Conservation (phyloP, 2,113 vertebrate genomes). For the Eleginops maclovinus region DNA sequence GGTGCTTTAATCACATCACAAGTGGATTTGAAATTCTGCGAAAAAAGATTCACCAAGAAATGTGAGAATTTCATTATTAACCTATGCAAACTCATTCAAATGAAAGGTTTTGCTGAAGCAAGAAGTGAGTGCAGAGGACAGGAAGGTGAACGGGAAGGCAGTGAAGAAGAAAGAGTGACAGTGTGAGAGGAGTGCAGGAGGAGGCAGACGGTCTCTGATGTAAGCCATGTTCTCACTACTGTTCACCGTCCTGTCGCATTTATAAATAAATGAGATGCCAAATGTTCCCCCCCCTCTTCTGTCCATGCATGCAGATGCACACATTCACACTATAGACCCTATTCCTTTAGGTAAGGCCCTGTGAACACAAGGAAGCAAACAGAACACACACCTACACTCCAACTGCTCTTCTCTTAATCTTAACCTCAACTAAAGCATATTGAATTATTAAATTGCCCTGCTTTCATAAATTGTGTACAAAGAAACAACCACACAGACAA, state of each 20-base stretch:
- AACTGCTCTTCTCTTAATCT: constrained; percentile 5
- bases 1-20: background rate
- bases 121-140: constrained; percentile 23
- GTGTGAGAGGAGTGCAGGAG: constrained; percentile 60
- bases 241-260: constrained; percentile 75
- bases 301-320: constrained; percentile 37
- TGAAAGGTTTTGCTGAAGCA: background rate
- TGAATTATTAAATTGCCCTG: constrained; percentile 8
- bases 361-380: background rate
- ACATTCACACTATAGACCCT: constrained; percentile 15
- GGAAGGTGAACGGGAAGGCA: constrained; percentile 15
- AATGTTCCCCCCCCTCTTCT: constrained; percentile 72
- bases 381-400: constrained; percentile 9
- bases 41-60: background rate
- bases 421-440: background rate
- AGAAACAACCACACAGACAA: constrained; percentile 18
- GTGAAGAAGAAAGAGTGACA: constrained; percentile 59
- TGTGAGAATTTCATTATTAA: background rate
- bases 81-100: background rate
- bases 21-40: background rate
- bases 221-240: constrained; percentile 71
- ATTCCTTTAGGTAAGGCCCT: background rate
- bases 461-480: constrained; percentile 19
- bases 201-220: constrained; percentile 74
- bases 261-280: constrained; percentile 79